Evolutionary conservation across 2,888 invertebrate species (phyloP).

Genomic region (Microchrysa polita): DNA sequence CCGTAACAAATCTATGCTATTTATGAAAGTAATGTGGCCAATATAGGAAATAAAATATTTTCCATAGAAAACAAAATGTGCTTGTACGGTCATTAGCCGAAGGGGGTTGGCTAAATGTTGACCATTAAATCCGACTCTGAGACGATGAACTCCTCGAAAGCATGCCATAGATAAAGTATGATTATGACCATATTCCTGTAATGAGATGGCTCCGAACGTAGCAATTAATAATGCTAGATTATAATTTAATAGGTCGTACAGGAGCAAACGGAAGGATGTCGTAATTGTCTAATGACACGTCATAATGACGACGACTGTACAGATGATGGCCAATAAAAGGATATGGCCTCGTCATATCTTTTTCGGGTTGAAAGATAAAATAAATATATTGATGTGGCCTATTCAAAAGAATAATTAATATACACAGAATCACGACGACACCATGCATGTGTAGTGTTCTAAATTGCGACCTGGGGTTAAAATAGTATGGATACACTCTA

Average conservation of each 20-base stretch:
- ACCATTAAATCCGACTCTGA: constrained; percentile 10
- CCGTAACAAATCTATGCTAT: background rate
- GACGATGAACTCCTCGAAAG: background rate
- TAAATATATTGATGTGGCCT: too few relatives aligned
- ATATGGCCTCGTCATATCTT: constrained; percentile 46
- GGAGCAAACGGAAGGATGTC: constrained; percentile 47
- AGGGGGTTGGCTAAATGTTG: constrained; percentile 6
- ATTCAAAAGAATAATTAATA: too few relatives aligned
- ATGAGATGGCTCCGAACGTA: constrained; percentile 47
- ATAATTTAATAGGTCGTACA: constrained; percentile 50
- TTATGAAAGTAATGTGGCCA: background rate
- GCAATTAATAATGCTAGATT: constrained; percentile 52
- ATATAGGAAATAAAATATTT: constrained; percentile 9
- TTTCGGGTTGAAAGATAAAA: too few relatives aligned
- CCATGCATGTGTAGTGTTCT: too few relatives aligned
- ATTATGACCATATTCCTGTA: constrained; percentile 18
- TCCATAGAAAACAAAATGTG: constrained; percentile 8
- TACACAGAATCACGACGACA: too few relatives aligned
- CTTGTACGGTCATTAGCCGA: background rate
- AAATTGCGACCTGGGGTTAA: too few relatives aligned
- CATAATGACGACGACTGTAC: constrained; percentile 48
- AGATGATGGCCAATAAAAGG: constrained; percentile 43
- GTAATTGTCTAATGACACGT: constrained; percentile 53
- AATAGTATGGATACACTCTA: too few relatives aligned
- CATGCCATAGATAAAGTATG: background rate